Percentiles rank a stretch among this genome's conserved stretches.
Evolutionary conservation across 2,113 vertebrate species (phyloP).

Genomic region (Speoplatyrhinus poulsoni): DNA sequence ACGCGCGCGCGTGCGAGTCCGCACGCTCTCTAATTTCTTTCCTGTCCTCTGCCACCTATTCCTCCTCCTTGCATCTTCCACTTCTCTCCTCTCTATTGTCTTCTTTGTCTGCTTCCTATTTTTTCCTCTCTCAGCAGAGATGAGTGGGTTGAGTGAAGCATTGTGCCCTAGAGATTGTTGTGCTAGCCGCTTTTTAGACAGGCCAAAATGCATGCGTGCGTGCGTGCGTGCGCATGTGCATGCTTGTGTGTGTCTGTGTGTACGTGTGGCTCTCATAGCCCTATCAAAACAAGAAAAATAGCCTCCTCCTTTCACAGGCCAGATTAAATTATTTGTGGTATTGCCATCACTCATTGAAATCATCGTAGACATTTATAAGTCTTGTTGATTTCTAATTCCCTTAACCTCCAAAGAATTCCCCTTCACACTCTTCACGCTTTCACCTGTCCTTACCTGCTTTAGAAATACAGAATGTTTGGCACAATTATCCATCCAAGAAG

Average conservation of each 20-base stretch:
- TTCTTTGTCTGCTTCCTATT: background rate
- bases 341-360: slow-evolving; percentile 29
- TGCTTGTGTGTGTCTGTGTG: slow-evolving; percentile 13
- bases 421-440: slow-evolving; percentile 10
- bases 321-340: slow-evolving; percentile 47
- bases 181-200: slow-evolving; percentile 49
- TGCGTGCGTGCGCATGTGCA: background rate
- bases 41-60: slow-evolving; percentile 44
- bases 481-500: too few species aligned
- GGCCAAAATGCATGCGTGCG: slow-evolving; percentile 20
- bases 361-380: slow-evolving; percentile 51
- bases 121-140: slow-evolving; percentile 52
- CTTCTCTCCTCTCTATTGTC: slow-evolving; percentile 17
- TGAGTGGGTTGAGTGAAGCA: slow-evolving; percentile 69
- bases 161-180: slow-evolving; percentile 70
- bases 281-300: slow-evolving; percentile 33
- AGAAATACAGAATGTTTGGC: background rate
- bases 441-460: slow-evolving; percentile 14
- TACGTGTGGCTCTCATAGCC: slow-evolving; percentile 1
- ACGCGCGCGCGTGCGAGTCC: too few species aligned
- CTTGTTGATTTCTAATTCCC: slow-evolving; percentile 56
- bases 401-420: slow-evolving; percentile 7
- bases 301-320: slow-evolving; percentile 28
- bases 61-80: background rate
- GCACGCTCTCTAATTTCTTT: slow-evolving; percentile 17